These are phyloP conservation scores for Eupithecia subumbrata DNA, from an alignment of 2,888 invertebrate species.

Conservation along the genomic window DNA sequence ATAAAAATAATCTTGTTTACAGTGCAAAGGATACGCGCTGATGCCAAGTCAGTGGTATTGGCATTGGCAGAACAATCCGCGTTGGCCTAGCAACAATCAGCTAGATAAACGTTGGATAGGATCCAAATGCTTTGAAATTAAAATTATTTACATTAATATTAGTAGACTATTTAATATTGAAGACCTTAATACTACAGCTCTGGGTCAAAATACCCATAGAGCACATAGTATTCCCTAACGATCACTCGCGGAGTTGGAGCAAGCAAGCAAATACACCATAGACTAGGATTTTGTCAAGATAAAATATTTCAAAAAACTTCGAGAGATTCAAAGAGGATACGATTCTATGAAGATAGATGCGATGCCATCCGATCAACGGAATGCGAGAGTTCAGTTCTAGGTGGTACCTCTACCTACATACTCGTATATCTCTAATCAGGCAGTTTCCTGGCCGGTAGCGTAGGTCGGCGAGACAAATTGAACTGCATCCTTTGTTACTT, in stretches of 20 bases:
- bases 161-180: neutral
- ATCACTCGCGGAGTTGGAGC: neutral
- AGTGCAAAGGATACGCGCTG: constrained; percentile 43
- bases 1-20: constrained; percentile 63
- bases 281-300: neutral
- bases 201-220: neutral
- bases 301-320: neutral
- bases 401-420: neutral
- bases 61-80: constrained; percentile 50
- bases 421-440: constrained; percentile 38
- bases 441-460: constrained; percentile 37
- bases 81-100: constrained; percentile 44
- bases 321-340: neutral
- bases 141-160: constrained; percentile 34
- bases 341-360: neutral
- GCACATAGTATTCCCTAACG: neutral
- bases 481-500: constrained; percentile 21
- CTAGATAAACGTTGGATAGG: constrained; percentile 39
- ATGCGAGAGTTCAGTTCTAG: constrained; percentile 26
- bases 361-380: no score
- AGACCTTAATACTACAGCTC: neutral
- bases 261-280: neutral
- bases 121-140: constrained; percentile 40
- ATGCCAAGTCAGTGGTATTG: constrained; percentile 65
- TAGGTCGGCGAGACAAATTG: constrained; percentile 34